These are phyloP conservation scores for Phylloscopus collybita DNA, from an alignment of 2,797 vertebrate species.

Conservation along the genomic window DNA sequence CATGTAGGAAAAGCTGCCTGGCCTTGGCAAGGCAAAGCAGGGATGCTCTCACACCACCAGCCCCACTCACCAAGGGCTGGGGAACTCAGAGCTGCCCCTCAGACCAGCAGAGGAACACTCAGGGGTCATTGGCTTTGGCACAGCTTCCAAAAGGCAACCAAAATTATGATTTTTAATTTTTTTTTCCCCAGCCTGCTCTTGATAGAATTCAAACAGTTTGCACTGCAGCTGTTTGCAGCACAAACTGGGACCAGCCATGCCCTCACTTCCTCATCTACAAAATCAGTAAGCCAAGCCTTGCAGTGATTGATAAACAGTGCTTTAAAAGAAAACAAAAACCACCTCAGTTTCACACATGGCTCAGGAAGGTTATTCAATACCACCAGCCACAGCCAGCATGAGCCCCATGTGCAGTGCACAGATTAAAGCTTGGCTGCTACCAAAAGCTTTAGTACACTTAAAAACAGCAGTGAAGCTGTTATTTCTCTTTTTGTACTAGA, in stretches of 20 bases:
- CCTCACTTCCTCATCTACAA: not conserved
- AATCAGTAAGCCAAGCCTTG: not conserved
- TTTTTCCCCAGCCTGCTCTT: not conserved
- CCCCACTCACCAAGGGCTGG: not conserved
- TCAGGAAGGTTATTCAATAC: not conserved
- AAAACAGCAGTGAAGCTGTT: slow-evolving; percentile 25
- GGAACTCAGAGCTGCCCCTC: not conserved
- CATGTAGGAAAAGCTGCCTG: not conserved
- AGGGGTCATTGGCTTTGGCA: not conserved
- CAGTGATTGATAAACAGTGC: not conserved
- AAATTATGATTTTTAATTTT: accelerated
- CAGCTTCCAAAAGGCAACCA: not conserved
- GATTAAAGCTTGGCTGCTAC: not conserved
- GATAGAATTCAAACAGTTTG: not conserved
- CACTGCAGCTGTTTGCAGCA: not conserved
- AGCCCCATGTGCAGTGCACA: not conserved
- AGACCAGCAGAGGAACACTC: not conserved
- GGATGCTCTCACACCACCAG: not conserved
- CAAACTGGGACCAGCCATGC: not conserved
- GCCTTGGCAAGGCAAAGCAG: not conserved
- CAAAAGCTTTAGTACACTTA: not conserved
- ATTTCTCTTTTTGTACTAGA: slow-evolving; percentile 7
- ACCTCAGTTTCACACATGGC: not conserved
- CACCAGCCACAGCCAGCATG: not conserved
- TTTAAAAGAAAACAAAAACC: not conserved